Conservation (phyloP, 23 tunicate genomes). For the Botrylloides violaceus region DNA sequence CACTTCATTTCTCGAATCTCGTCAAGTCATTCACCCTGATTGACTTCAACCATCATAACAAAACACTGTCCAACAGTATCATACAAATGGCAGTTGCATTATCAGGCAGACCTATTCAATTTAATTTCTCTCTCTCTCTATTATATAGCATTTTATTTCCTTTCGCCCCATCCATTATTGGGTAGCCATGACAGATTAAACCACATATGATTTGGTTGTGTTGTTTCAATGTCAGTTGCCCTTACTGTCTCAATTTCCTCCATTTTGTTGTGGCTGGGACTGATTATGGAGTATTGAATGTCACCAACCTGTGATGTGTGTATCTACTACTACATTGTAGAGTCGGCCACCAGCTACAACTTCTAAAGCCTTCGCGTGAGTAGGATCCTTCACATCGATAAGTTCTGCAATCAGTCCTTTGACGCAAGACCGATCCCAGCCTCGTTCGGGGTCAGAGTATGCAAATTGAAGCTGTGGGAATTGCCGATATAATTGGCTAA, state of each 20-base stretch:
- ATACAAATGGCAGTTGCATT: too few relatives aligned
- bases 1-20: too few relatives aligned
- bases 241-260: not conserved
- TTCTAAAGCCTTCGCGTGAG: slow-evolving; percentile 71
- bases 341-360: slow-evolving; percentile 84
- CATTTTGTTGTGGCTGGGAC: not conserved
- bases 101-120: too few relatives aligned
- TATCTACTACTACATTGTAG: slow-evolving; percentile 86
- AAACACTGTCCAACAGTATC: too few relatives aligned
- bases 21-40: too few relatives aligned
- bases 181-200: too few relatives aligned
- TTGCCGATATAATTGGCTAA: slow-evolving; percentile 32
- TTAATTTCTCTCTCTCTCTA: too few relatives aligned
- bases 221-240: too few relatives aligned
- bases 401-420: slow-evolving; percentile 76
- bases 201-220: too few relatives aligned
- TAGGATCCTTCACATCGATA: slow-evolving; percentile 48
- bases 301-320: slow-evolving; percentile 45
- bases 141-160: too few relatives aligned
- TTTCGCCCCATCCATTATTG: too few relatives aligned
- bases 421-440: slow-evolving; percentile 61
- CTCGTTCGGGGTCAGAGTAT: slow-evolving; percentile 74
- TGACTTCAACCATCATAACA: too few relatives aligned
- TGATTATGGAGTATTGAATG: not conserved
- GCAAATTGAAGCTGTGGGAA: slow-evolving; percentile 60